phyloP scores from a whole-genome alignment of 2,797 vertebrate species.

The Delichon dasypus region DNA sequence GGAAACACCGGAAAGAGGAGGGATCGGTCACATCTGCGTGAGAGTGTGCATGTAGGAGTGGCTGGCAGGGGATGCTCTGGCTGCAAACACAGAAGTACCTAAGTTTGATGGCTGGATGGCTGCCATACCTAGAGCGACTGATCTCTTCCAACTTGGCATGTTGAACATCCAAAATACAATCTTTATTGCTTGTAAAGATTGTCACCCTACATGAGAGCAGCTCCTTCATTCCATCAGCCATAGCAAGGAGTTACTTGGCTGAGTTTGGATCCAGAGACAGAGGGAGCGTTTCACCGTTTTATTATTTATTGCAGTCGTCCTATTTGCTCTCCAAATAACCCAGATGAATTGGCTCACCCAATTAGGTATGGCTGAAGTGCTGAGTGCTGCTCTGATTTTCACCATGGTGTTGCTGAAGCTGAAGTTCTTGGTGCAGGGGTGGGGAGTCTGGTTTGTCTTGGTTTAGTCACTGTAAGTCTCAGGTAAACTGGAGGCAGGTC shows the following conservation, averaged over 20 bases:
- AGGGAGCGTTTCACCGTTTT: not conserved
- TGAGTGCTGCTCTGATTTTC: not conserved
- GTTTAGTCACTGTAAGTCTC: not conserved
- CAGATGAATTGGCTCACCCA: not conserved
- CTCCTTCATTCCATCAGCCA: not conserved
- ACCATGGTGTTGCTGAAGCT: not conserved
- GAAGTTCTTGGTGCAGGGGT: not conserved
- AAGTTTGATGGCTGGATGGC: not conserved
- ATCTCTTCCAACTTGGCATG: not conserved
- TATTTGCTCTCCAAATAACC: not conserved
- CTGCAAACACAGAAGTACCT: not conserved
- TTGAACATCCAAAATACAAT: not conserved
- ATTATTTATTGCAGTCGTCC: not conserved
- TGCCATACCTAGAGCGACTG: not conserved
- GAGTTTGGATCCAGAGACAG: not conserved
- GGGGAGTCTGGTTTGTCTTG: not conserved
- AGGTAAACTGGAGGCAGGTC: not conserved
- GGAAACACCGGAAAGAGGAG: not conserved
- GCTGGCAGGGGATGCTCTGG: not conserved
- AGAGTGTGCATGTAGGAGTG: not conserved
- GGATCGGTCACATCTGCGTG: not conserved
- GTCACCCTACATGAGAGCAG: not conserved
- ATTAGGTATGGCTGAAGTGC: not conserved
- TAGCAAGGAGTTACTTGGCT: not conserved
- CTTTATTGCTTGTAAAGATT: not conserved